Percentiles rank a stretch among this genome's conserved stretches.
phyloP scores from a whole-genome alignment of 2,797 vertebrate species.

The Argya squamiceps region DNA sequence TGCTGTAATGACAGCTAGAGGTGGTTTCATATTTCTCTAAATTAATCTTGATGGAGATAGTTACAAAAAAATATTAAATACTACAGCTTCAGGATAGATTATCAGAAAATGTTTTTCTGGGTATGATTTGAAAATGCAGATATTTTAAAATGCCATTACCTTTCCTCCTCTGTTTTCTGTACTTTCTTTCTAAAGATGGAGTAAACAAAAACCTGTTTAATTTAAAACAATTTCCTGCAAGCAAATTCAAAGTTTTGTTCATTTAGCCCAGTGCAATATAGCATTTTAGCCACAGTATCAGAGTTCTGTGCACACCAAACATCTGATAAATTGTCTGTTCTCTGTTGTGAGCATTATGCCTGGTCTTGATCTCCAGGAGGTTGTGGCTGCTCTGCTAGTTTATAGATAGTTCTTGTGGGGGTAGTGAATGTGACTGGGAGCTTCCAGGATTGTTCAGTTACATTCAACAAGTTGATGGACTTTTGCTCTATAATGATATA shows the following conservation, averaged over 20 bases:
- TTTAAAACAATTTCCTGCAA: not conserved
- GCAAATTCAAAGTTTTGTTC: not conserved
- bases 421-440: not conserved
- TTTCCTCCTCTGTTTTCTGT: not conserved
- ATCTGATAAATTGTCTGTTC: not conserved
- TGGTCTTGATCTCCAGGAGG: not conserved
- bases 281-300: not conserved
- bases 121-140: not conserved
- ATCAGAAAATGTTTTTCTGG: not conserved
- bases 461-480: not conserved
- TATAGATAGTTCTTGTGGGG: not conserved
- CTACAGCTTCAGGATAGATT: not conserved
- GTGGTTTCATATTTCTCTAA: not conserved
- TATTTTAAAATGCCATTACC: not conserved
- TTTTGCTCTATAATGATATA: not conserved
- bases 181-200: not conserved
- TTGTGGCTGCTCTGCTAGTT: not conserved
- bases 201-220: not conserved
- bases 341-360: not conserved
- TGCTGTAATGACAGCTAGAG: not conserved
- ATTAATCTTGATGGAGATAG: not conserved
- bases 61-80: constrained; percentile 3
- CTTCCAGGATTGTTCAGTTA: not conserved
- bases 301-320: not conserved
- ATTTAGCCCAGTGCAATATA: not conserved